Evolutionary conservation across 2,888 invertebrate species (phyloP).

Genomic region (Erebia epiphron): DNA sequence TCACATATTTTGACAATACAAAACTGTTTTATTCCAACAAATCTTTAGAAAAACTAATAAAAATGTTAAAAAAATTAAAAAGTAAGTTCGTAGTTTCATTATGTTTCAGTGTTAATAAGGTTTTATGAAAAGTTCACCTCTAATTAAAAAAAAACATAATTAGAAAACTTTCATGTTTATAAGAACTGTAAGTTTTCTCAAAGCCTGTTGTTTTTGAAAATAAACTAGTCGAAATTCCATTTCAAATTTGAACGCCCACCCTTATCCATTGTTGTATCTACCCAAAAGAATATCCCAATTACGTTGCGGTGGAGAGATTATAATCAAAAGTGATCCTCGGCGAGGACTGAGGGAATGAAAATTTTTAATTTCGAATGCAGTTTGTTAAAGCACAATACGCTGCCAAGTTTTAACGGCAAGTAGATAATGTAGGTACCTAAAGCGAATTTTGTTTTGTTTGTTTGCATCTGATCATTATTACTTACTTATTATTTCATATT

Average conservation of each 20-base stretch:
- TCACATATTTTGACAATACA: too few species aligned
- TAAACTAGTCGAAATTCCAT: too few species aligned
- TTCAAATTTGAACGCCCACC: background rate
- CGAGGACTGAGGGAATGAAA: constrained; percentile 68
- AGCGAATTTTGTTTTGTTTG: constrained; percentile 58
- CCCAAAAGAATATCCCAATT: constrained; percentile 79
- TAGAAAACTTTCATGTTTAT: too few species aligned
- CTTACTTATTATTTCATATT: constrained; percentile 57
- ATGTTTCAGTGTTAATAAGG: too few species aligned
- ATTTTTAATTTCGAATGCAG: constrained; percentile 82
- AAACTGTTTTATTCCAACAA: too few species aligned
- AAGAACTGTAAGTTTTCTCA: too few species aligned
- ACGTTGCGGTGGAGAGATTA: constrained; percentile 73
- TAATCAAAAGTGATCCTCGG: constrained; percentile 78
- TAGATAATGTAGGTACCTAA: constrained; percentile 59
- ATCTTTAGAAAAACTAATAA: too few species aligned
- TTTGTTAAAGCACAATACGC: constrained; percentile 78
- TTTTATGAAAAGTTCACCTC: too few species aligned
- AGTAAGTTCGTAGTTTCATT: too few species aligned
- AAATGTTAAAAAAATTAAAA: too few species aligned
- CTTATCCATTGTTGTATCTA: constrained; percentile 65
- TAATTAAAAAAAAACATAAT: too few species aligned
- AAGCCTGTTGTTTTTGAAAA: too few species aligned
- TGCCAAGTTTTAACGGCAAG: constrained; percentile 61
- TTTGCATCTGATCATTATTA: constrained; percentile 59